phyloP scores from a whole-genome alignment of 1,140 invertebrate species.

The Cheumatopsyche charites region DNA sequence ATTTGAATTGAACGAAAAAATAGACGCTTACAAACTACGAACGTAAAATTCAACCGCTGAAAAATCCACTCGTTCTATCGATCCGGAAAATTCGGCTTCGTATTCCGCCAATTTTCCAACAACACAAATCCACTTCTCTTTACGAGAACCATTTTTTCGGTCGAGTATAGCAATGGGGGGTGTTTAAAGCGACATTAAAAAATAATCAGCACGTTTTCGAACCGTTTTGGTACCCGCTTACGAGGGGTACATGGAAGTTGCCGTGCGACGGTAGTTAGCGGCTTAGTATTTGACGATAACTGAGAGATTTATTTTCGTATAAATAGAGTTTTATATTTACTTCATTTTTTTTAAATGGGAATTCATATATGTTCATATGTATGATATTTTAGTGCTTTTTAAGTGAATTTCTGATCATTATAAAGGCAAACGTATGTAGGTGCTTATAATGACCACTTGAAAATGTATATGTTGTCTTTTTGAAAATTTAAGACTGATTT shows the following conservation, averaged over 20 bases:
- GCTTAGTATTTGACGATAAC: background rate
- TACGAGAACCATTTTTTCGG: background rate
- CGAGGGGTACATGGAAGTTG: background rate
- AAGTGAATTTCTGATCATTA: background rate
- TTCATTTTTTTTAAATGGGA: no score
- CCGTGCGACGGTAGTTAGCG: background rate
- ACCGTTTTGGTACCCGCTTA: background rate
- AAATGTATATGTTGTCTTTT: no score
- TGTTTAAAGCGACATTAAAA: constrained; percentile 33
- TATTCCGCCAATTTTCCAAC: background rate
- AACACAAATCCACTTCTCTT: background rate
- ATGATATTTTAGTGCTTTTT: background rate
- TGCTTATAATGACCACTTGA: no score
- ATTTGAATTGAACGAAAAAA: no score
- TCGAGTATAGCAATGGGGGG: background rate
- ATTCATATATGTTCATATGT: background rate
- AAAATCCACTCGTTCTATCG: constrained; percentile 1
- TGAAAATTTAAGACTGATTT: background rate
- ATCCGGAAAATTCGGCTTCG: background rate
- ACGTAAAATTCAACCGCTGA: background rate
- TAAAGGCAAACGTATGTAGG: background rate
- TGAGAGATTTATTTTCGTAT: background rate
- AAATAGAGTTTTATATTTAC: no score
- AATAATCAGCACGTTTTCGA: constrained; percentile 28
- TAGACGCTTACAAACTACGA: no score